Base-by-base conservation (phyloP, 1,140 invertebrate genomes). In the Pteromalus puparum region DNA sequence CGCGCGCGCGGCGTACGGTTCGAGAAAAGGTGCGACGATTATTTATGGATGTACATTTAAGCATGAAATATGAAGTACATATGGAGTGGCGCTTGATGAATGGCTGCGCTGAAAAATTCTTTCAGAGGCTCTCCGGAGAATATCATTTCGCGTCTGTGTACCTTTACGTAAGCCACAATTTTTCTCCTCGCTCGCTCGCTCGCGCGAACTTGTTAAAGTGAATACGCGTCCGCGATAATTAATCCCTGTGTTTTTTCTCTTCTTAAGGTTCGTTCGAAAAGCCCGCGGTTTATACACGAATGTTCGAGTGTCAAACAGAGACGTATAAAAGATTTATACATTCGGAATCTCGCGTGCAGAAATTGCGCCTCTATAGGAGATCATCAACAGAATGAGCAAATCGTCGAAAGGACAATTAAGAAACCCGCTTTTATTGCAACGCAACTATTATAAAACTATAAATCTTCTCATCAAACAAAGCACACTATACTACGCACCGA, bases 51-150 rank as follows among this genome's bases (percentile, higher is more conserved):
- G 53, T n/a, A n/a, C 53, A n/a, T 61, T 61, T 61, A 7, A 21
- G 53, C 53, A n/a, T 61, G 53, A 61, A 61, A 61, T 61, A 61
- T 61, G 18, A 61, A 61, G 53, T 61, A 61, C 53, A 61, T 61
- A 61, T n/a, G 18, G 53, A n/a, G 53, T n/a, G 53, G 53, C 53
- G 53, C 53, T 61, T 61, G 53, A 61, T 61, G 53, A n/a, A 61
- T 61, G 53, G 53, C 21, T n/a, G 18, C 53, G 21, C 15, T 61
- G 53, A 61, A 61, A 61, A 61, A 61, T 61, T 2, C 53, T 61
- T n/a, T 61, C 53, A n/a, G 53, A 61, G 18, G 18, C 21, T 61
- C 21, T 61, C 53, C 5, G 1, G 21, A 61, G 53, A 61, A 61
- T 61, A 61, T 61, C 53, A n/a, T 15, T 61, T 61, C 21, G 21